Base-by-base conservation (phyloP, 1,140 invertebrate genomes). In the Cydia splendana region DNA sequence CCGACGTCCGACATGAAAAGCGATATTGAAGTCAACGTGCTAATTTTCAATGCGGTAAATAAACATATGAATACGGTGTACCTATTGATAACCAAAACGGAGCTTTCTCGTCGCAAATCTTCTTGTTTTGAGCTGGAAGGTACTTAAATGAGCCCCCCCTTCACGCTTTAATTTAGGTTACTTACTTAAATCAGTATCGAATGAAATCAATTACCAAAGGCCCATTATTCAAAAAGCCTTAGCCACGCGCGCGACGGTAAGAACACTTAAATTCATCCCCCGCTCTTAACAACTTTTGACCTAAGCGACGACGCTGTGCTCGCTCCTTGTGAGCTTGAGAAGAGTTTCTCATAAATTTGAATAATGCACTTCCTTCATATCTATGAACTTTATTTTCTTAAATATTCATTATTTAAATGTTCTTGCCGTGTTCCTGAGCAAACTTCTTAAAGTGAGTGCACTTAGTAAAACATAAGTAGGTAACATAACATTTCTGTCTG, bases 281-380 rank as follows among this genome's bases (percentile, higher is more conserved):
- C n/a, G 30, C 67, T 45, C 67, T 71, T 71, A 71, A 71, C 67
- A 71, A 42, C 67, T 71, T 71, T 42, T 71, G 30, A 71, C 67
- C 67, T 71, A 71, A 71, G 34, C 30, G 67, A n/a, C 15, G 67
- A 34, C 30, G 15, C 30, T 45, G 9, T 13, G 15, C n/a, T 53
- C 51, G 57, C 57, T 24, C 20, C 28, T 69, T 38, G 30, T 13
- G 38, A 18, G 24, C 28, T 69, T 38, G 30, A 13, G 38, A 18
- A n/a, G n/a, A n/a, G n/a, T n/a, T 71, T 71, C 34, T 71, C 67
- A 71, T 71, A 71, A 71, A 71, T 71, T 71, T 71, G 45, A 71
- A 71, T 71, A 71, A 71, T 38, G 6, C 20, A 20, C 67, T 71
- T n/a, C n/a, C 38, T 30, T 18, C 34, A 42, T 71, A 71, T 42